Conservation (phyloP, 1,140 invertebrate genomes). For the Drosophila equinoxialis region DNA sequence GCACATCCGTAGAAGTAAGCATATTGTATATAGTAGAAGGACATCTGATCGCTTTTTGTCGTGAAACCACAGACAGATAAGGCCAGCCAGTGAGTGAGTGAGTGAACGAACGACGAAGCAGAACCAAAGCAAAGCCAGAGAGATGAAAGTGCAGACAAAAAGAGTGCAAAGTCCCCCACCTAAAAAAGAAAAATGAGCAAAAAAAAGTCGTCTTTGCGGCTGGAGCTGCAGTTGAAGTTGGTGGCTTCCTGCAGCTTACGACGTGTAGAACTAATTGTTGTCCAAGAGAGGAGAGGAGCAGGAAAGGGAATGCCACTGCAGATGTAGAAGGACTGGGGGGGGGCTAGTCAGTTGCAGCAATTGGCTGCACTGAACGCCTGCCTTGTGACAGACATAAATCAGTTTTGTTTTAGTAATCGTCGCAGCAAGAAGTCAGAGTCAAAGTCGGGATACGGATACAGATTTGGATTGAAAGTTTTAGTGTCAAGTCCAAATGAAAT, state of each 20-base stretch:
- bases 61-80: conserved; percentile 41
- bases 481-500: conserved; percentile 7
- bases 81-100: background rate
- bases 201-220: conserved; percentile 3
- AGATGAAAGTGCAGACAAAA: conserved; percentile 77
- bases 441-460: conserved; percentile 30
- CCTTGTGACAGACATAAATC: conserved; percentile 80
- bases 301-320: background rate
- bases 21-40: conserved; percentile 60
- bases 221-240: conserved; percentile 31
- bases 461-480: conserved; percentile 27
- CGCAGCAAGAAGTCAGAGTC: conserved; percentile 73
- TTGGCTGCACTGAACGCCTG: conserved; percentile 63
- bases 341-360: conserved; percentile 46
- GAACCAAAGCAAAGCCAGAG: conserved; percentile 36
- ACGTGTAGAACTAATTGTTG: conserved; percentile 83
- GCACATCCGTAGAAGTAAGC: conserved; percentile 76
- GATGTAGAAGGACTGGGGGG: background rate
- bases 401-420: conserved; percentile 79
- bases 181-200: conserved; percentile 3
- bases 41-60: conserved; percentile 79
- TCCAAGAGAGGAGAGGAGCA: conserved; percentile 35
- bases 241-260: conserved; percentile 82
- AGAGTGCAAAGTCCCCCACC: conserved; percentile 41
- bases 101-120: conserved; percentile 7